Evolutionary conservation across 1,140 invertebrate species (phyloP).

Genomic region (Drosophila kikkawai): DNA sequence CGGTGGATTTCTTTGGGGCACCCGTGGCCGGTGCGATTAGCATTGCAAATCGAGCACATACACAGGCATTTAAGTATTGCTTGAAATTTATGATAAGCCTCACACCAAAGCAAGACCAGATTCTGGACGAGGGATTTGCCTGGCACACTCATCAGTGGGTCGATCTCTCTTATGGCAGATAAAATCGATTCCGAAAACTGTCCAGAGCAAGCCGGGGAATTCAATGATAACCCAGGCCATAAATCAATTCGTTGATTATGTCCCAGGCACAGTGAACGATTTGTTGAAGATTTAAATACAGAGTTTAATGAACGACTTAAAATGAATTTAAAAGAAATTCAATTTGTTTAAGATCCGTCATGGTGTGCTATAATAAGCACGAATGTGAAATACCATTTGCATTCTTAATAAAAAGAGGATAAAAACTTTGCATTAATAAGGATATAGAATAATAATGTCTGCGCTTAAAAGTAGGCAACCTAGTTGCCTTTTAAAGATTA

Average conservation of each 20-base stretch:
- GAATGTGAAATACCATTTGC: no score
- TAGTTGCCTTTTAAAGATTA: not conserved
- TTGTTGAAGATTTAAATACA: slow-evolving; percentile 1
- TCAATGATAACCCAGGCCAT: slow-evolving; percentile 24
- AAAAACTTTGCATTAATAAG: no score
- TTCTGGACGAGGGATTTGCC: not conserved
- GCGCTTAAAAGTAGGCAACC: slow-evolving; percentile 46
- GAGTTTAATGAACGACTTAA: slow-evolving; percentile 26
- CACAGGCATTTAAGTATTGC: slow-evolving; percentile 48
- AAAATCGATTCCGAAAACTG: slow-evolving; percentile 23
- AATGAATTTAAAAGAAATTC: not conserved
- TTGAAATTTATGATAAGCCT: slow-evolving; percentile 68
- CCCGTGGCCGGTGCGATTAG: slow-evolving; percentile 44
- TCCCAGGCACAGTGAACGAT: slow-evolving; percentile 5
- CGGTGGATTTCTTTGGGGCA: slow-evolving; percentile 39
- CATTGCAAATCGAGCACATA: slow-evolving; percentile 64
- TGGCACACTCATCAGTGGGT: not conserved
- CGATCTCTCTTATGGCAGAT: slow-evolving; percentile 15
- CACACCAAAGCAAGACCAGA: slow-evolving; percentile 48
- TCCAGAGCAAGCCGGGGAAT: slow-evolving; percentile 3
- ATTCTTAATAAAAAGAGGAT: not conserved
- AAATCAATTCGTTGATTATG: slow-evolving; percentile 25
- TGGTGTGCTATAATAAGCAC: no score
- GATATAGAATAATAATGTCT: not conserved
- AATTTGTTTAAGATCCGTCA: not conserved